These are phyloP conservation scores for Oceanites oceanicus DNA, from an alignment of 2,113 vertebrate species.

Conservation along the genomic window DNA sequence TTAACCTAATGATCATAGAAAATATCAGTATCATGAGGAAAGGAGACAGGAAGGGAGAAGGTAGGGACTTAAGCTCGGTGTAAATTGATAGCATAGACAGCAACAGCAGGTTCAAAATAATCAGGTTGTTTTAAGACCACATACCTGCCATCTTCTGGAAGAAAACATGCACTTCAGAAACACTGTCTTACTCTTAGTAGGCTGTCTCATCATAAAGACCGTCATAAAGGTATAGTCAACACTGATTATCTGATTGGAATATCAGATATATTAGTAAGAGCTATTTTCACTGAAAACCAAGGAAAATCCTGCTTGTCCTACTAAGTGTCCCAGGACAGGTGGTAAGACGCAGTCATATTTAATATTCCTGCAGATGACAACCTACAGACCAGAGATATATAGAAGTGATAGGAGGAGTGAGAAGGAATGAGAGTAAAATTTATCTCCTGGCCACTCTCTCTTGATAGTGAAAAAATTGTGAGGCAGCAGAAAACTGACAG, in stretches of 20 bases:
- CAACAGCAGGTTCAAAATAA: not conserved
- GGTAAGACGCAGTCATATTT: not conserved
- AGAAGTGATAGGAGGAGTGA: not conserved
- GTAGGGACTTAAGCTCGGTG: not conserved
- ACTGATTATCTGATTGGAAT: not conserved
- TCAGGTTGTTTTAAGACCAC: not conserved
- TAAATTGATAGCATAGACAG: not conserved
- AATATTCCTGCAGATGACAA: not conserved
- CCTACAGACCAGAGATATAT: not conserved
- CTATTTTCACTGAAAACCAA: not conserved
- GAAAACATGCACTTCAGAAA: not conserved
- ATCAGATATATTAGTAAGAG: not conserved
- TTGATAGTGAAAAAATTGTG: not conserved
- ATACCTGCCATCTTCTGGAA: not conserved
- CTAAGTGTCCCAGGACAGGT: not conserved
- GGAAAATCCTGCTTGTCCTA: not conserved
- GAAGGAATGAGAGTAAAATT: not conserved
- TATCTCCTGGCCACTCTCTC: not conserved
- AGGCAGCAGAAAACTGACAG: not conserved
- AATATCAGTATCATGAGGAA: not conserved
- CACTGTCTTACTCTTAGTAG: no score
- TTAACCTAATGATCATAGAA: not conserved
- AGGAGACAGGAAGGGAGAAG: not conserved
- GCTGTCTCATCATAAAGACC: not conserved
- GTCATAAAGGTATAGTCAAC: not conserved